Evolutionary conservation across 1,140 invertebrate species (phyloP), one percentile per base, ranked within the genome.

Genomic region (Drosophila pseudoobscura): DNA sequence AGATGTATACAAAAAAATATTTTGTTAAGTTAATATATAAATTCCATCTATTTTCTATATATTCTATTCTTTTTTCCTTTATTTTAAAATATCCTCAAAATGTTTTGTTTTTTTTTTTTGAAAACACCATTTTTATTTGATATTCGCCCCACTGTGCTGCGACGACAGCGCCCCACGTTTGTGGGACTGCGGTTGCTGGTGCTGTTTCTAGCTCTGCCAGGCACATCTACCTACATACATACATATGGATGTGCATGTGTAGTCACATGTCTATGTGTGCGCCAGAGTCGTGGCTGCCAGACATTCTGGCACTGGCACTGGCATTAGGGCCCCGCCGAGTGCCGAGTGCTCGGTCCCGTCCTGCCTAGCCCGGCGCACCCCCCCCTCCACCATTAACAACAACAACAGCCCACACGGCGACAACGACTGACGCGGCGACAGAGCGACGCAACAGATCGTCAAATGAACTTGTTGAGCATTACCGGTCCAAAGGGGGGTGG

Each of bases 281-380:
- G 73, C 47, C 69, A 74, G 60, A 78, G 78, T 88, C 83, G 83
- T 88, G 71, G 69, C 89, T 84, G 83, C 70, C 83, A 92, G 80
- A 90, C 89, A 83, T 89, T 89, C 77, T 90, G 89, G 83, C 85
- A 80, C 84, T 76, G 17, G 59, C 59, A 73, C 72, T 69, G 63
- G 31, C 65, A 69, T 39, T 77, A 71, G 65, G 72, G 66, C 75
- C 61, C 72, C 11, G 35, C 35, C 35, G 35, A 39, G 35, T 39
- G 35, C 9, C 31, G 31, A 35, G 31, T 39, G 31, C 41, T 50
- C 41, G 22, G 6, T 51, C 13, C 26, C 59, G 15, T 43, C 7
- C 26, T 26, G 31, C 35, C 20, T 59, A n/a, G n/a, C 17, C 41
- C 54, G 35, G 35, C 8, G n/a, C 45, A 57, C 44, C 44, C 63